Evolutionary conservation across 2,888 invertebrate species (phyloP), one percentile per base, ranked within the genome.

Genomic region (Hydropsyche betteni): DNA sequence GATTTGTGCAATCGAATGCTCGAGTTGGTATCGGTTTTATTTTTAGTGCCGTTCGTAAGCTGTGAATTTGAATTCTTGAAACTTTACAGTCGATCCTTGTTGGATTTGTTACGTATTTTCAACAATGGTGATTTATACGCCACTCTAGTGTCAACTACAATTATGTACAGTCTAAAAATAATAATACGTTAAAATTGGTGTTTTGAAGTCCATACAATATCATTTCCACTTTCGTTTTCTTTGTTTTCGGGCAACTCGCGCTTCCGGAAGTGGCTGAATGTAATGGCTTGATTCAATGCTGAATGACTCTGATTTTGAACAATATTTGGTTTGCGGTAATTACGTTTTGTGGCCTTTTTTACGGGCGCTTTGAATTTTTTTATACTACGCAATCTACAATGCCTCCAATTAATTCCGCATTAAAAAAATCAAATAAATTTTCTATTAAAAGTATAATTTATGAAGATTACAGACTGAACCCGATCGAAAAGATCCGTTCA

Each of bases 191-290:
- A 53, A 53, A 44, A 44, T 44, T 44, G 44, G 44, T 4, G 53
- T 3, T n/a, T 53, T 53, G 58, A 24, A 58, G 8, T 16, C 8
- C 8, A 24, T 8, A 58, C 58, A 58, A 16, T 36, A 34, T 64
- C 64, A n/a, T 64, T 64, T 64, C 34, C n/a, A 36, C 64, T 64
- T 64, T 64, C 64, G 64, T 64, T 64, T 36, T 64, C 64, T 36
- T 64, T 64, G 64, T 64, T 64, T 64, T 64, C 64, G 64, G 33
- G 8, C 64, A 36, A 8, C 8, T 24, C 58, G 14, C 8, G 16
- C 8, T 58, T 16, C 58, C 58, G 58, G 58, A 58, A 58, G 16
- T 24, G 24, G 44, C 44, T 10, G 10, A 44, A 44, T 44, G 44
- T 44, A 44, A 4, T 58, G 58, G 14, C 58, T 58, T 58, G 58